phyloP scores from a whole-genome alignment of 2,797 vertebrate species.

The Echiichthys vipera region DNA sequence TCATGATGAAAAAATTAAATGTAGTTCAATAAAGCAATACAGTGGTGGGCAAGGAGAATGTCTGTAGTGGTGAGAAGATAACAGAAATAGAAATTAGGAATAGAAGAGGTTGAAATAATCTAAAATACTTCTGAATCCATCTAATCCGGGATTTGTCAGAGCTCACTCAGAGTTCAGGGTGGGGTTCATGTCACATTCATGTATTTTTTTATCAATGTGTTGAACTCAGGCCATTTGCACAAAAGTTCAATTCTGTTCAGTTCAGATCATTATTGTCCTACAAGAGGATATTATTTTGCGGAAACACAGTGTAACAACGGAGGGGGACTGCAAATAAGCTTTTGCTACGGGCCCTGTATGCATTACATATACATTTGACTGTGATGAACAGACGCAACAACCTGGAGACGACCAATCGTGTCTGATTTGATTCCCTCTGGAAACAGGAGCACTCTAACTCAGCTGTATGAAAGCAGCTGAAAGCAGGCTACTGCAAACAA shows the following conservation, averaged over 20 bases:
- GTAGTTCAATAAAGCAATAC: slow-evolving; percentile 48
- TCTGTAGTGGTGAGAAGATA: slow-evolving; percentile 12
- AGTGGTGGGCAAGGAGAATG: slow-evolving; percentile 24
- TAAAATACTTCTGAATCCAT: not conserved
- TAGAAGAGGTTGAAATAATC: not conserved
- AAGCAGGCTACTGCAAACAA: slow-evolving; percentile 6
- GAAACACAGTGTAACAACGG: not conserved
- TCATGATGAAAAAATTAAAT: slow-evolving; percentile 39
- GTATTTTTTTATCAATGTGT: not conserved
- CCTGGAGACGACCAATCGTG: not conserved
- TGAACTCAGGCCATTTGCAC: not conserved
- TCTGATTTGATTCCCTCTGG: not conserved
- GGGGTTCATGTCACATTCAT: not conserved
- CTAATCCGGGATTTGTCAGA: slow-evolving; percentile 18
- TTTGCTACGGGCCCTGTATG: not conserved
- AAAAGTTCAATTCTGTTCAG: not conserved
- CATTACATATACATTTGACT: not conserved
- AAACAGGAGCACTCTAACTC: not conserved
- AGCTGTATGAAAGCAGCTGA: not conserved
- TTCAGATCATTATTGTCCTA: not conserved
- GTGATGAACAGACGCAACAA: not conserved
- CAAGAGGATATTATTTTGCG: not conserved
- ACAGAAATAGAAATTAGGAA: slow-evolving; percentile 1
- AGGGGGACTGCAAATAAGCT: not conserved
- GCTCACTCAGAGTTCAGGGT: not conserved